phyloP scores from a whole-genome alignment of 2,888 invertebrate genomes.

The Ochropleura plecta region DNA sequence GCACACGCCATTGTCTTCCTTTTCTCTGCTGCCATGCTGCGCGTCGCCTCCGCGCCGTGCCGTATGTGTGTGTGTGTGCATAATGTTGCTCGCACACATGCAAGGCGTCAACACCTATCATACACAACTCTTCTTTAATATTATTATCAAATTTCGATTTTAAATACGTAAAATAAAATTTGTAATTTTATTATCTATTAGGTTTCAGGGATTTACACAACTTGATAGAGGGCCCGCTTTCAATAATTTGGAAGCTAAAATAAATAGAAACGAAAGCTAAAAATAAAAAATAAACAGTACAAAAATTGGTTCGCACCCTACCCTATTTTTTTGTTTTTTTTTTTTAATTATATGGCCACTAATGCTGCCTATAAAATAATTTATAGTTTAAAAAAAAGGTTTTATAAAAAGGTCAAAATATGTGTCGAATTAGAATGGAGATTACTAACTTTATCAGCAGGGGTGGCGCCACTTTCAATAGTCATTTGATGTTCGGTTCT shows the following conservation, averaged over 20 bases:
- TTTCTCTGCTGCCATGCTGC: too few relatives aligned
- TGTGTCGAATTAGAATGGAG: background rate
- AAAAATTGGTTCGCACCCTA: slow-evolving; percentile 28
- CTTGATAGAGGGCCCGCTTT: background rate
- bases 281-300: background rate
- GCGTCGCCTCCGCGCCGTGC: too few relatives aligned
- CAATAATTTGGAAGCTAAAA: background rate
- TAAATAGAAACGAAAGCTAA: background rate
- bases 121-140: too few relatives aligned
- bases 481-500: background rate
- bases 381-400: background rate
- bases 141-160: background rate
- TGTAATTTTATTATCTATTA: background rate
- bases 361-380: background rate
- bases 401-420: background rate
- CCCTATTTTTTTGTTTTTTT: background rate
- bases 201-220: background rate
- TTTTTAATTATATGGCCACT: too few relatives aligned
- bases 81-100: too few relatives aligned
- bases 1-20: too few relatives aligned
- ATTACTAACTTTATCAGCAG: background rate
- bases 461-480: slow-evolving; percentile 34
- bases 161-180: background rate
- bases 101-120: too few relatives aligned
- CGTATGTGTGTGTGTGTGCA: too few relatives aligned